Percentiles rank a stretch among this genome's conserved stretches.
These are phyloP conservation scores for Origma solitaria DNA, from an alignment of 2,113 vertebrate species.

Conservation along the genomic window DNA sequence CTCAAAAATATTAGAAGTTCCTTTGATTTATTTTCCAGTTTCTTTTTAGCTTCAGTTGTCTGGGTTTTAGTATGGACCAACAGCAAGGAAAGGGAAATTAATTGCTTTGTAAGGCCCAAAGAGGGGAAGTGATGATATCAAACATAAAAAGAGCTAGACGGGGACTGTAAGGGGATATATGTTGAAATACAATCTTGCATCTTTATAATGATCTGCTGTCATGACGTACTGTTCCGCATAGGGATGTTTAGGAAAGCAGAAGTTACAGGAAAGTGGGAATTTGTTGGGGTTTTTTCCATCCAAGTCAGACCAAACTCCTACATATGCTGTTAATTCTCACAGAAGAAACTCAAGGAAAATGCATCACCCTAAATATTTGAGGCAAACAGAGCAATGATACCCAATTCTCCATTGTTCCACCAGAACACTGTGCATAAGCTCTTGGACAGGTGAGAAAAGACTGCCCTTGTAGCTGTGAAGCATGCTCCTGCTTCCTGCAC, in stretches of 20 bases:
- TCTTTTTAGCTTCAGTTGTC: not conserved
- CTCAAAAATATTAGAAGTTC: not conserved
- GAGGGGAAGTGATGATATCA: not conserved
- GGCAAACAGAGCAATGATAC: not conserved
- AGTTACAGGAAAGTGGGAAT: not conserved
- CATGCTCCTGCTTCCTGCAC: not conserved
- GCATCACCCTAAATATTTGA: not conserved
- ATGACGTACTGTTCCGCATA: not conserved
- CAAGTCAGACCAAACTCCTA: not conserved
- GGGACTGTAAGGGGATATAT: not conserved
- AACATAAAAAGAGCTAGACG: not conserved
- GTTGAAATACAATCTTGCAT: not conserved
- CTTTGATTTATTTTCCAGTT: not conserved
- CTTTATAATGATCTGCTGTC: not conserved
- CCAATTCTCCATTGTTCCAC: not conserved
- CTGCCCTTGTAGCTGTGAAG: not conserved
- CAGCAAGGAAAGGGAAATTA: not conserved
- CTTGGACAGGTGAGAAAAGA: not conserved
- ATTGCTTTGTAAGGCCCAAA: not conserved
- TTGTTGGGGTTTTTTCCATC: not conserved
- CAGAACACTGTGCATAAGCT: rapidly evolving
- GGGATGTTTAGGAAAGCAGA: not conserved
- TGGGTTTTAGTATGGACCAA: not conserved
- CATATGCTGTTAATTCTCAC: not conserved
- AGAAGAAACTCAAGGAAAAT: not conserved